Evolutionary conservation across 2,113 vertebrate species (phyloP), one percentile per base, ranked within the genome.

Genomic region (Mastomys coucha): DNA sequence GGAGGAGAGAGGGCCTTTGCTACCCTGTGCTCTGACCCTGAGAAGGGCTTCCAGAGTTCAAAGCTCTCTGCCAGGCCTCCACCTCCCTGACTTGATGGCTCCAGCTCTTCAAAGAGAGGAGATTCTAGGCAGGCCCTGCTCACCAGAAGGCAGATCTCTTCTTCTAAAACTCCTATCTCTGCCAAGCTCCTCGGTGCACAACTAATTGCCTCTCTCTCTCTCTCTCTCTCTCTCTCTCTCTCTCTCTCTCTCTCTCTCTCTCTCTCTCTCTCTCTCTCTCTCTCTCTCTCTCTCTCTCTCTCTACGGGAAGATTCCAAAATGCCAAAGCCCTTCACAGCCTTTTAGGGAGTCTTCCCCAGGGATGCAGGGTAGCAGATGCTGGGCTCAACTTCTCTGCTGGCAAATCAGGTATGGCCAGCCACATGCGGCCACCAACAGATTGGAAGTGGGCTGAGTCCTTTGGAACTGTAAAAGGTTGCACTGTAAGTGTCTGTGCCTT

Each of bases 381-480:
- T 0, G 26, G 24, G 5, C 39, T 80, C 45, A 67, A 17, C 39
- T 72, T 69, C 89, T 73, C 80, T 53, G 12, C 4, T 11, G 16
- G 56, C 88, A 45, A 36, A 1, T 0, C 7, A 24, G 33, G 39
- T n/a, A 11, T 9, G 6, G 8, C 75, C 65, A 31, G 39, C 53
- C 11, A 4, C 2, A 5, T 0, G 0, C 8, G 26, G 14, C 70
- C 22, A 28, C 39, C 11, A 5, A 49, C 42, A 69, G 45, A 10
- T 14, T 33, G 39, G 11, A 49, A 4, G 26, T 9, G 26, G 13
- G 33, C 7, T n/a, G 33, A 10, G 49, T 39, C 33, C 17, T 94
- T 39, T 17, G 36, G 31, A 91, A 89, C 70, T 56, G n/a, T 33
- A 14, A 89, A 26, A 77, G 26, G 36, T 7, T 58, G 7, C 67